A percentile compares a stretch with the other conserved stretches of the same genome.
Conservation (phyloP, 2,888 invertebrate species). For the Agrotis exclamationis region DNA sequence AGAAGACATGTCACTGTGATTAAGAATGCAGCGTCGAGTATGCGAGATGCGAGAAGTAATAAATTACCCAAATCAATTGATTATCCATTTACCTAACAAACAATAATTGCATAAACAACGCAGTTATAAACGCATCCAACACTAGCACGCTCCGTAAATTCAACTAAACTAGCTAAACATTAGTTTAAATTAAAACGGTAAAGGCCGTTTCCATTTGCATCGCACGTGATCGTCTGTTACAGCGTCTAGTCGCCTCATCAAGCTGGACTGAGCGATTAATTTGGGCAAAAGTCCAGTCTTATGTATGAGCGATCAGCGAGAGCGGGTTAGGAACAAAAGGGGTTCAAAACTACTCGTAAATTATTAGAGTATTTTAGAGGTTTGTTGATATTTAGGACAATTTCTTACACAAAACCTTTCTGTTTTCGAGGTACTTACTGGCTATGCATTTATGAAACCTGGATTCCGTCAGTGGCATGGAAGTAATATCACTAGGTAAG, state of each 20-base stretch:
- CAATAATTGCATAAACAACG: constrained; percentile 55
- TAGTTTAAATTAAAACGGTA: constrained; percentile 78
- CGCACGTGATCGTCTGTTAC: constrained; percentile 88
- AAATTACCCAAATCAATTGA: constrained; percentile 12
- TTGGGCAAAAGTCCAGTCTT: constrained; percentile 71
- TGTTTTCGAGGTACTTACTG: not conserved
- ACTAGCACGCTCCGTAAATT: constrained; percentile 61
- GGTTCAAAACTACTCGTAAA: too few relatives aligned
- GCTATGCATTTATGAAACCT: not conserved
- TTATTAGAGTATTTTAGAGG: too few relatives aligned
- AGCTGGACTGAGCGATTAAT: constrained; percentile 80
- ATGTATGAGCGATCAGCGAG: constrained; percentile 60
- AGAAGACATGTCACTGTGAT: not conserved
- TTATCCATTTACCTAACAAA: constrained; percentile 15
- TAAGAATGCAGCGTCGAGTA: too few relatives aligned
- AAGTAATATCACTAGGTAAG: not conserved
- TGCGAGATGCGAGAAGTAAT: not conserved
- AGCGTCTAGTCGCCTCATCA: constrained; percentile 89
- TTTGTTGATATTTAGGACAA: too few relatives aligned
- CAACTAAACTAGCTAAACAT: constrained; percentile 75
- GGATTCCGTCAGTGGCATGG: not conserved
- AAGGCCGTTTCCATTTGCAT: constrained; percentile 89
- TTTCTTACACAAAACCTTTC: too few relatives aligned
- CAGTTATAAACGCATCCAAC: constrained; percentile 58
- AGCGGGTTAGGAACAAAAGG: constrained; percentile 50